phyloP scores from a whole-genome alignment of 2,113 vertebrate genomes.

The Orthonyx spaldingii region DNA sequence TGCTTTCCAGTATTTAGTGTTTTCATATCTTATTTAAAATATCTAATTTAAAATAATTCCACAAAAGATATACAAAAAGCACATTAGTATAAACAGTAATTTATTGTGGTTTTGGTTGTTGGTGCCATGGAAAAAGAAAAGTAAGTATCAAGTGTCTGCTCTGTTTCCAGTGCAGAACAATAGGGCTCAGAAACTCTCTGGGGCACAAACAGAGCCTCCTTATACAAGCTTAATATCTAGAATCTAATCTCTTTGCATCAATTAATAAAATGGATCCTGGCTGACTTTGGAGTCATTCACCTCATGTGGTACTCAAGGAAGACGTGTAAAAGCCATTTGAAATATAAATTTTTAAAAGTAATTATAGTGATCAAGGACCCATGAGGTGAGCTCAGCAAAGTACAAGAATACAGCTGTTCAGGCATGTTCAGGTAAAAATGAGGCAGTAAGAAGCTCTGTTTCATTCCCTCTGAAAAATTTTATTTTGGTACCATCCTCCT shows the following conservation, averaged over 20 bases:
- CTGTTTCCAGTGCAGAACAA: not conserved
- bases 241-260: slow-evolving; percentile 26
- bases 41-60: not conserved
- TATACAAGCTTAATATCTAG: not conserved
- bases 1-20: not conserved
- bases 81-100: not conserved
- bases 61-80: not conserved
- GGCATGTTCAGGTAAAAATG: not conserved
- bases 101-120: not conserved
- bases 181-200: not conserved
- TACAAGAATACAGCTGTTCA: not conserved
- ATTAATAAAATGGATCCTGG: slow-evolving; percentile 35
- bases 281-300: not conserved
- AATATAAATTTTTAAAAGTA: slow-evolving; percentile 39
- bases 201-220: not conserved
- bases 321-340: slow-evolving; percentile 24
- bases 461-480: not conserved
- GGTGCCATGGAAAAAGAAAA: not conserved
- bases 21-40: not conserved
- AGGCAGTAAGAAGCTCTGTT: not conserved
- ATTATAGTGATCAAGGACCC: not conserved
- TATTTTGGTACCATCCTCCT: not conserved
- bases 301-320: not conserved
- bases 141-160: not conserved
- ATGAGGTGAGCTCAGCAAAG: not conserved